phyloP scores from a whole-genome alignment of 2,113 vertebrate genomes.

The Rhabdomys dilectus region DNA sequence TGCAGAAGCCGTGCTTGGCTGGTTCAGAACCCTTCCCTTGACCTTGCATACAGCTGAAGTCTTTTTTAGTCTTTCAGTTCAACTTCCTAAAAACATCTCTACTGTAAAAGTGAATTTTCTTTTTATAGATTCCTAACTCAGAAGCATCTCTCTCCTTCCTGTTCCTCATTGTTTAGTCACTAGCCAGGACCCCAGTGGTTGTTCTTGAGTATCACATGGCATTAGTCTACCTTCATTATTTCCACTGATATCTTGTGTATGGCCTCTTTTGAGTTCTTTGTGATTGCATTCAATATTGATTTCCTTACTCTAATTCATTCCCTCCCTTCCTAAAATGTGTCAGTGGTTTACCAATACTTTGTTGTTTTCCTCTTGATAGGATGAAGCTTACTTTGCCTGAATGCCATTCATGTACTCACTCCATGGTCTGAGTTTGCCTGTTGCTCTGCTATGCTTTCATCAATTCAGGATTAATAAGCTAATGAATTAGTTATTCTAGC shows the following conservation, averaged over 20 bases:
- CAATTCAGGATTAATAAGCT: conserved; percentile 13
- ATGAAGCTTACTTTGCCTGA: conserved; percentile 33
- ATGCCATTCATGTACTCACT: not conserved
- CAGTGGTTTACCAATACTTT: conserved; percentile 7
- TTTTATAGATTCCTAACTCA: not conserved
- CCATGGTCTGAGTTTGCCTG: not conserved
- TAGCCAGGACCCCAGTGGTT: not conserved
- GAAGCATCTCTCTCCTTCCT: not conserved
- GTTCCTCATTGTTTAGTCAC: not conserved
- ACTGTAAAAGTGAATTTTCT: not conserved
- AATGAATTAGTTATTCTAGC: not conserved
- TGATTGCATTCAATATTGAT: not conserved
- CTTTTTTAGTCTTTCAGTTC: not conserved
- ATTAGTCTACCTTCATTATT: not conserved
- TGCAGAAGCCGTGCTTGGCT: not conserved
- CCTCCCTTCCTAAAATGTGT: conserved; percentile 43
- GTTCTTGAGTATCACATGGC: not conserved
- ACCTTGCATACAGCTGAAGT: not conserved
- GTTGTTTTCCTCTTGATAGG: not conserved
- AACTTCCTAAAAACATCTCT: conserved; percentile 11
- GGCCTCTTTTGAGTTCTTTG: not conserved
- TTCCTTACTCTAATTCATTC: conserved; percentile 34
- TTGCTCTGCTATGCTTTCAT: conserved; percentile 38
- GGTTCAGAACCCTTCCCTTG: conserved; percentile 8
- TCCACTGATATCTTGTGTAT: not conserved